Evolutionary conservation across 2,797 vertebrate genomes (phyloP).

Genomic region (Odontamblyopus lacepedii): DNA sequence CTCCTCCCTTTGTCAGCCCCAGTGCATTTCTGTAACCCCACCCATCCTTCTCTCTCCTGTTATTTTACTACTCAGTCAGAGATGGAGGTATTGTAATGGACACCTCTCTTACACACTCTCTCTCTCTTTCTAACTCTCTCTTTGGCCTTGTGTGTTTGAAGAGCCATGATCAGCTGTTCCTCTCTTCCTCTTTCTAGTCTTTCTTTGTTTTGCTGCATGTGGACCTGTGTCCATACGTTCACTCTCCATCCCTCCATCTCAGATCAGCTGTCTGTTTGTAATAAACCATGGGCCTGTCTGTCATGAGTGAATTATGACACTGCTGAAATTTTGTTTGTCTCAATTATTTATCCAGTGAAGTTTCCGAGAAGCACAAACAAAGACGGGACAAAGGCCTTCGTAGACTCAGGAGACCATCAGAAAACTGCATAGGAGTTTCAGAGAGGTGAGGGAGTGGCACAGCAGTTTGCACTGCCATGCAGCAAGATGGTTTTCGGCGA

Average conservation of each 20-base stretch:
- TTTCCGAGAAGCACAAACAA: not conserved
- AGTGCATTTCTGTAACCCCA: not conserved
- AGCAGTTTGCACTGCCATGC: not conserved
- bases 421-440: not conserved
- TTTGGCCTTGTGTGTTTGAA: not conserved
- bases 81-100: not conserved
- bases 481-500: too few relatives aligned
- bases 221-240: not conserved
- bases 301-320: not conserved
- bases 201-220: not conserved
- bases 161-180: constrained; percentile 1
- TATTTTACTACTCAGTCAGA: constrained; percentile 3
- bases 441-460: too few relatives aligned
- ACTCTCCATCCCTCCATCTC: not conserved
- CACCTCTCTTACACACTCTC: not conserved
- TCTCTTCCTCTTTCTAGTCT: not conserved
- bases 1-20: not conserved
- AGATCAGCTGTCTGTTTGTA: constrained; percentile 2
- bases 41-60: not conserved
- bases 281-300: not conserved
- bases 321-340: not conserved
- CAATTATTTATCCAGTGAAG: not conserved
- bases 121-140: not conserved
- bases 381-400: not conserved
- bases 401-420: not conserved